phyloP scores from a whole-genome alignment of 2,888 invertebrate genomes.

The Cheilosia variabilis region DNA sequence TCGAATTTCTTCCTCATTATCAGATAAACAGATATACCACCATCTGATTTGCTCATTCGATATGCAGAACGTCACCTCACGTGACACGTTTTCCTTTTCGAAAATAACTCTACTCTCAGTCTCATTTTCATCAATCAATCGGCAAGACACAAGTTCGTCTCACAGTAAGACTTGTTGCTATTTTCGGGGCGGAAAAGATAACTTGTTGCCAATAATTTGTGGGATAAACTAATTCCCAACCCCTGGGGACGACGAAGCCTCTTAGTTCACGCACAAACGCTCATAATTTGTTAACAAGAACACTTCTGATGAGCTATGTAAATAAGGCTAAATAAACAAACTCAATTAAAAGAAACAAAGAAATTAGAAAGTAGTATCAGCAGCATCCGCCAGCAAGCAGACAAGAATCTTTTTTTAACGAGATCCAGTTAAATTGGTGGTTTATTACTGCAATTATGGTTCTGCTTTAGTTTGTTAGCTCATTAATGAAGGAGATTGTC shows the following conservation, averaged over 20 bases:
- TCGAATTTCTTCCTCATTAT: conserved; percentile 44
- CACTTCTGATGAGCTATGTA: background rate
- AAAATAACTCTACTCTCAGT: conserved; percentile 46
- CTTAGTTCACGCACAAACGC: background rate
- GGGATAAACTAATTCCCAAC: background rate
- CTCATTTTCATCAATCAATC: conserved; percentile 68
- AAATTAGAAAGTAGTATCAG: conserved; percentile 52
- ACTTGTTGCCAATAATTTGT: conserved; percentile 22
- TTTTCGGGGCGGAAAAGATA: background rate
- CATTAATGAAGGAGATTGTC: conserved; percentile 44
- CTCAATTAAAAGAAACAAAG: conserved; percentile 36
- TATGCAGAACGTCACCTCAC: conserved; percentile 67
- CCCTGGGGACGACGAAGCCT: background rate
- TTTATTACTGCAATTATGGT: conserved; percentile 50
- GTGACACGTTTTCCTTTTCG: conserved; percentile 70
- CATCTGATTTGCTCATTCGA: conserved; percentile 53
- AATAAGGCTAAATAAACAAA: conserved; percentile 4
- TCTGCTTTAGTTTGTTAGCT: conserved; percentile 19
- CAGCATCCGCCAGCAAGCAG: conserved; percentile 3
- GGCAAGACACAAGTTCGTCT: conserved; percentile 30
- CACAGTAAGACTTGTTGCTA: background rate
- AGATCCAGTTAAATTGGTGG: conserved; percentile 43
- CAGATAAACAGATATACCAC: conserved; percentile 54
- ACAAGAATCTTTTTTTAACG: conserved; percentile 36
- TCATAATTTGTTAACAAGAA: background rate